These are phyloP conservation scores for Pygoscelis adeliae DNA, from an alignment of 2,113 vertebrate species.

Conservation along the genomic window DNA sequence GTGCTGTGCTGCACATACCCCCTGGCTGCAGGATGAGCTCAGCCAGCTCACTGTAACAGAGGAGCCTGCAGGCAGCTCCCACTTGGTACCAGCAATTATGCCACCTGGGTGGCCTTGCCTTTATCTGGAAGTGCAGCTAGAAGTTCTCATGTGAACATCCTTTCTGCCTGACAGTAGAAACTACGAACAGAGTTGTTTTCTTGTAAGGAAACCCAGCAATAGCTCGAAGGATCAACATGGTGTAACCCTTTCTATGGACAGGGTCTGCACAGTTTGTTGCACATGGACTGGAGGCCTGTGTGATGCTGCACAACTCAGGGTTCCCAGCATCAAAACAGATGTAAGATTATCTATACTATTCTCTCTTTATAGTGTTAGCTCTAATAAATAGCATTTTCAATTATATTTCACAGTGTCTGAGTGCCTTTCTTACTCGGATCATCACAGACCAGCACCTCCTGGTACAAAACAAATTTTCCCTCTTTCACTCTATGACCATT, in stretches of 20 bases:
- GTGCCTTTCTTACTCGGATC: neutral
- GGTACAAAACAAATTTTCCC: neutral
- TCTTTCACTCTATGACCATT: neutral
- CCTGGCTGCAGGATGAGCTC: neutral
- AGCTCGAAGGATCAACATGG: neutral
- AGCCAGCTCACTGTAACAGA: neutral
- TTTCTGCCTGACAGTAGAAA: neutral
- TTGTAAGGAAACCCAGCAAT: neutral
- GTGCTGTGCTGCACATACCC: neutral
- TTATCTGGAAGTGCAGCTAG: neutral
- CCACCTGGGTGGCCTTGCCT: neutral
- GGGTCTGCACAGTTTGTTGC: neutral
- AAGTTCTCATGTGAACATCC: neutral
- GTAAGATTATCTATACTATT: neutral
- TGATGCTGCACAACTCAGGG: neutral
- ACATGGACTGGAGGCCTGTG: neutral
- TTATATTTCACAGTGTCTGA: neutral
- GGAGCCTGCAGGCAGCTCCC: neutral
- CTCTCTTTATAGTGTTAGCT: neutral
- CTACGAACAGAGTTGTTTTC: neutral
- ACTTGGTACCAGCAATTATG: neutral
- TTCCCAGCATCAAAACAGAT: neutral
- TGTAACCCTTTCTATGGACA: neutral
- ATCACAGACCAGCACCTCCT: neutral
- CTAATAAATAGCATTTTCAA: neutral